Percentiles rank a stretch among this genome's conserved stretches.
Evolutionary conservation across 1,140 invertebrate genomes (phyloP).

Genomic region (Archegozetes longisetosus): DNA sequence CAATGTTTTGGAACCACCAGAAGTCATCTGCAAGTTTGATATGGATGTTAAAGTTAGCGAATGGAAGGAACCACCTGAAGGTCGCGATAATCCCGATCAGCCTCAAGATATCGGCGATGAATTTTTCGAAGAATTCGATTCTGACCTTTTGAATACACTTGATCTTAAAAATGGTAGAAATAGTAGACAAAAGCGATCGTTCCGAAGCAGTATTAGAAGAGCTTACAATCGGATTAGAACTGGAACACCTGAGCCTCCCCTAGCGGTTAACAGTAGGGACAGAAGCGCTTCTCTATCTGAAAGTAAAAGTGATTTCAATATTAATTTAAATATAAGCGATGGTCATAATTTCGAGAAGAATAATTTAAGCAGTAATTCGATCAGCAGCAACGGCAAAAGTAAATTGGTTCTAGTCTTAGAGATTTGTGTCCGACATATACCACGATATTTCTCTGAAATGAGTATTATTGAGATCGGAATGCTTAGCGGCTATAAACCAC

Average conservation of each 20-base stretch:
- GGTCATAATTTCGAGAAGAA: not conserved
- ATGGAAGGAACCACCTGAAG: conserved; percentile 15
- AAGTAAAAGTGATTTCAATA: not conserved
- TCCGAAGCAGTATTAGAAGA: not conserved
- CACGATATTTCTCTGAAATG: conserved; percentile 22
- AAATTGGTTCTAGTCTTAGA: conserved; percentile 10
- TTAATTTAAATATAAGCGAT: not conserved
- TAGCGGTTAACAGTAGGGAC: not conserved
- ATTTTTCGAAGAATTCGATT: conserved; percentile 4
- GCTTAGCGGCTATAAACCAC: conserved; percentile 27
- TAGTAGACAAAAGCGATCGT: not conserved
- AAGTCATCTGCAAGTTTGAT: conserved; percentile 23
- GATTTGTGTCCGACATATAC: conserved; percentile 10
- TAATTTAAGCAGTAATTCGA: not conserved
- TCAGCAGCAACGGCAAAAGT: not conserved
- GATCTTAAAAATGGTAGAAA: not conserved
- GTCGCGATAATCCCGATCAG: not conserved
- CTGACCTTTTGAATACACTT: not conserved
- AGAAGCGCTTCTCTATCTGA: not conserved
- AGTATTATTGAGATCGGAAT: conserved; percentile 28
- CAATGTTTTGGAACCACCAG: conserved; percentile 24
- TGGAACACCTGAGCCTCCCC: too few relatives aligned
- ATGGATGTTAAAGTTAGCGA: conserved; percentile 8
- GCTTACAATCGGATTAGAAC: too few relatives aligned
- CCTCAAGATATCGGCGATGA: conserved; percentile 4